Evolutionary conservation across 2,113 vertebrate species (phyloP).

Genomic region (Antechinus stuartii): DNA sequence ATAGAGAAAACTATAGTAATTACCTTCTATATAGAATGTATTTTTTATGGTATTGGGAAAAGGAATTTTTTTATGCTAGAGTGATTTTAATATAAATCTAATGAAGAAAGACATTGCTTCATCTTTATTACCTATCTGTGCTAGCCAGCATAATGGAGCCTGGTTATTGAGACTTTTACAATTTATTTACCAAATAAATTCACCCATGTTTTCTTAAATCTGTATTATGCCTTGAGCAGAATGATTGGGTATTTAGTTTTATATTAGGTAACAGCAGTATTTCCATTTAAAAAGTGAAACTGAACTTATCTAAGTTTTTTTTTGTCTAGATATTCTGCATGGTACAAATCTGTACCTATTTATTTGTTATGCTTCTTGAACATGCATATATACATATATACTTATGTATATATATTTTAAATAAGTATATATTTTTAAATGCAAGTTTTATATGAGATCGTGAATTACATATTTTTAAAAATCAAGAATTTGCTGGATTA

Average conservation of each 20-base stretch:
- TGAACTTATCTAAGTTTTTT: not conserved
- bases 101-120: slow-evolving; percentile 16
- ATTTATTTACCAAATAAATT: slow-evolving; percentile 18
- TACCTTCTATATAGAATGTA: not conserved
- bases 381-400: not conserved
- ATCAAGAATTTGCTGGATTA: not conserved
- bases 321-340: not conserved
- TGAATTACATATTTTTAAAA: not conserved
- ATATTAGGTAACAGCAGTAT: not conserved
- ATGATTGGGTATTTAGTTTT: not conserved
- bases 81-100: slow-evolving; percentile 41
- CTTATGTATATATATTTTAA: not conserved
- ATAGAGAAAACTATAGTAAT: not conserved
- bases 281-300: not conserved
- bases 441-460: too few species aligned
- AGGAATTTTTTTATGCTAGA: slow-evolving; percentile 36
- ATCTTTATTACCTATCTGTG: not conserved
- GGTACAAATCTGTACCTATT: not conserved
- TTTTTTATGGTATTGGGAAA: slow-evolving; percentile 56
- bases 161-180: slow-evolving; percentile 23
- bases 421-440: not conserved
- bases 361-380: not conserved
- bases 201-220: not conserved
- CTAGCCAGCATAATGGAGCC: not conserved
- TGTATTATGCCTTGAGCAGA: not conserved